These are phyloP conservation scores for Eulacestoma nigropectus DNA, from an alignment of 2,113 vertebrate genomes.

Conservation along the genomic window DNA sequence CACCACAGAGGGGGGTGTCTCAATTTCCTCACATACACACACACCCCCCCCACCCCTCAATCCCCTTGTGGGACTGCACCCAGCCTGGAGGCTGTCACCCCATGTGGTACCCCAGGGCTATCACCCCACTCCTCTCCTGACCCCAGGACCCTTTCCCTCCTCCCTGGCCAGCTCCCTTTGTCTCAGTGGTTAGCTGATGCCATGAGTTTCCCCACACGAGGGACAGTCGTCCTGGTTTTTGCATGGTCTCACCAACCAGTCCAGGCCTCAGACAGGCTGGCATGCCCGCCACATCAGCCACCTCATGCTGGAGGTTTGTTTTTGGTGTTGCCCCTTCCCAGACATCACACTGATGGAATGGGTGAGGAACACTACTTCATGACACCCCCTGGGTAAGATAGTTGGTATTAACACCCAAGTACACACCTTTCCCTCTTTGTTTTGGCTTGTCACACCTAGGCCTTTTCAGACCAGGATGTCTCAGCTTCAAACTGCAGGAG, in stretches of 20 bases:
- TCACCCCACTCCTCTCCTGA: background rate
- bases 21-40: background rate
- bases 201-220: rapidly evolving
- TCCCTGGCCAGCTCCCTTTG: background rate
- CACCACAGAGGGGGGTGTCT: background rate
- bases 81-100: background rate
- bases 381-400: background rate
- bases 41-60: background rate
- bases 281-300: rapidly evolving
- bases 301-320: background rate
- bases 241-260: background rate
- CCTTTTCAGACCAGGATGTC: background rate
- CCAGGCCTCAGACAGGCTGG: background rate
- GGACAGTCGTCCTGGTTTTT: rapidly evolving
- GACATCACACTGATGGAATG: background rate
- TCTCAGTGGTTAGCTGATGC: background rate
- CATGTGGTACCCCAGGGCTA: background rate
- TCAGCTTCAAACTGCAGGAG: background rate
- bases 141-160: background rate
- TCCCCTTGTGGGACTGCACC: background rate
- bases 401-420: background rate
- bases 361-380: background rate
- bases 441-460: background rate
- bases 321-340: background rate
- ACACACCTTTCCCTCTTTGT: background rate